Conservation (phyloP, 2,797 vertebrate species). For the Ceryle rudis region DNA sequence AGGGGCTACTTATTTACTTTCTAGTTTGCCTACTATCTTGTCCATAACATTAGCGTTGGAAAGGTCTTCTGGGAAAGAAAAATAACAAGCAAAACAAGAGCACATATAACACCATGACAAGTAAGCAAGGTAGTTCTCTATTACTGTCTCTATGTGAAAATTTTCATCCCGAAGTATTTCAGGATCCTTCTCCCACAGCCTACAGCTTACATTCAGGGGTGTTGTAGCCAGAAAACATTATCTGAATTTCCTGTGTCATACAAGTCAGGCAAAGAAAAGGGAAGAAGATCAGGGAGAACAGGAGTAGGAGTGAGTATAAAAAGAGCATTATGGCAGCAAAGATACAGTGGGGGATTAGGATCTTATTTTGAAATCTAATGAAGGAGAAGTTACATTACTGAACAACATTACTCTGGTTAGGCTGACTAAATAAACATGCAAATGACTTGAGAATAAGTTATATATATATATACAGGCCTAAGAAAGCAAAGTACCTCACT, state of each 20-base stretch:
- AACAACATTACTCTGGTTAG: neutral
- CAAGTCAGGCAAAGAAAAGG: neutral
- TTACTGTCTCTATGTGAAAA: neutral
- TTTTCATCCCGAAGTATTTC: conserved; percentile 8
- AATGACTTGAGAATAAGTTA: neutral
- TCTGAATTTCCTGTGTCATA: neutral
- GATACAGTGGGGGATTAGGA: neutral
- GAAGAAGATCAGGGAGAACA: conserved; percentile 20
- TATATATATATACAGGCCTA: neutral
- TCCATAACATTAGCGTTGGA: neutral
- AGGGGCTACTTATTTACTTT: neutral
- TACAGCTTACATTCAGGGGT: neutral
- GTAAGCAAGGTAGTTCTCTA: neutral
- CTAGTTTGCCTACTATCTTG: neutral
- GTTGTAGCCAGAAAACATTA: neutral
- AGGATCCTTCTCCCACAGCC: conserved; percentile 1
- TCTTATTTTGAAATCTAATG: neutral
- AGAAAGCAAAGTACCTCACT: neutral
- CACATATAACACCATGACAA: neutral
- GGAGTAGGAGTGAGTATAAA: conserved; percentile 2
- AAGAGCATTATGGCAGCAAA: neutral
- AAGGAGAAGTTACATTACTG: neutral
- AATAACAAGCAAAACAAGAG: neutral
- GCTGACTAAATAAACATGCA: neutral
- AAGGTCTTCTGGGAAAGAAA: neutral